Evolutionary conservation across 2,797 vertebrate genomes (phyloP).

Genomic region (Dromococcyx pavoninus): DNA sequence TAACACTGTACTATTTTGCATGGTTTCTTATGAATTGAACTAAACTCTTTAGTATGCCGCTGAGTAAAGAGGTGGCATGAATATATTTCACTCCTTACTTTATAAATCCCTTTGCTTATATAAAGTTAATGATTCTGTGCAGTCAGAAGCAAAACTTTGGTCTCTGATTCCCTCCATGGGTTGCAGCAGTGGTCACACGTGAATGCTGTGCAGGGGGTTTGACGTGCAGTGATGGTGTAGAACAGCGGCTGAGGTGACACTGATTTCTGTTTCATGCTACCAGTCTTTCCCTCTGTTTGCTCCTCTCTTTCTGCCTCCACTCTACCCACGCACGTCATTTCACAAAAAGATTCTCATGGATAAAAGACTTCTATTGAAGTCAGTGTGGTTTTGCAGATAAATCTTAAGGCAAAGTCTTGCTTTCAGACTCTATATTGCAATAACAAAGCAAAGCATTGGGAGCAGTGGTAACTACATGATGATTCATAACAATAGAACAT

Average conservation of each 20-base stretch:
- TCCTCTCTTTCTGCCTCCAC: not conserved
- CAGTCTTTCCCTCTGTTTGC: not conserved
- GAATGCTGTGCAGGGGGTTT: not conserved
- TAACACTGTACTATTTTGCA: not conserved
- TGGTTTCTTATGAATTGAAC: not conserved
- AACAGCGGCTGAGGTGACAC: not conserved
- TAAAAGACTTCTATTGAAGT: not conserved
- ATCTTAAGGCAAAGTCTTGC: not conserved
- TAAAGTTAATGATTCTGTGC: not conserved
- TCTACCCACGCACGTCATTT: not conserved
- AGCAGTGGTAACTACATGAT: not conserved
- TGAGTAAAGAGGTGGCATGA: not conserved
- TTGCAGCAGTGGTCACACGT: not conserved
- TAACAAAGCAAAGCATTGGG: not conserved
- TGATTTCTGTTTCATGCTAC: not conserved
- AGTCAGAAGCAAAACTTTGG: not conserved
- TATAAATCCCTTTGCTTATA: not conserved
- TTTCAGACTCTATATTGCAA: not conserved
- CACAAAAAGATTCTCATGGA: not conserved
- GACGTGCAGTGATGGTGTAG: not conserved
- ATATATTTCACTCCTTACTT: not conserved
- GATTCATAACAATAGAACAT: not conserved
- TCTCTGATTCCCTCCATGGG: not conserved
- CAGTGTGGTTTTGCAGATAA: not conserved
- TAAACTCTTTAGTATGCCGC: not conserved